Evolutionary conservation across 37 sponge, comb jelly and placozoan species (phyloP).

Genomic region (Beroe forskalii): DNA sequence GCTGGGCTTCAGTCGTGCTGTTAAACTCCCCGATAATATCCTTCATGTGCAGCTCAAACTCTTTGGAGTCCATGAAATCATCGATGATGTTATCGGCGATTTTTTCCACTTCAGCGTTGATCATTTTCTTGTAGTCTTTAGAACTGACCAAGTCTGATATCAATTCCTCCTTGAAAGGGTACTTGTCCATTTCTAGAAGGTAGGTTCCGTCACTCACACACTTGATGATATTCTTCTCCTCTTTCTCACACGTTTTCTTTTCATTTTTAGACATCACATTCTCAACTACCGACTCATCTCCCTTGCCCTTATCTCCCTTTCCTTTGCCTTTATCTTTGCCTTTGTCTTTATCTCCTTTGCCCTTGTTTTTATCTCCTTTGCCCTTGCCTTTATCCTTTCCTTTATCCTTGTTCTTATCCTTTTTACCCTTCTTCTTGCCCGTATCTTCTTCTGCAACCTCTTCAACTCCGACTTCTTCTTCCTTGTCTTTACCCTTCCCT

Average conservation of each 20-base stretch:
- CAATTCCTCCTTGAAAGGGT: conserved; percentile 1
- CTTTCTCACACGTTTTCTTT: conserved; percentile 22
- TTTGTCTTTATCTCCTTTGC: neutral
- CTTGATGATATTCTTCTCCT: neutral
- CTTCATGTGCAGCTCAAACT: neutral
- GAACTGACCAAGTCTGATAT: neutral
- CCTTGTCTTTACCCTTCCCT: neutral
- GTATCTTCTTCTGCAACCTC: neutral
- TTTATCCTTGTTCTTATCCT: conserved; percentile 1
- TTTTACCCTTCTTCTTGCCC: neutral
- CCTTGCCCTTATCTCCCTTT: neutral
- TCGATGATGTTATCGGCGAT: neutral
- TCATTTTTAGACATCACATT: neutral
- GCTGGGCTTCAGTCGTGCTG: neutral
- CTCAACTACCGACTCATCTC: neutral
- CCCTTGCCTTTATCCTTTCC: conserved; percentile 3
- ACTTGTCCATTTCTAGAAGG: neutral
- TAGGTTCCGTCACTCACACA: neutral
- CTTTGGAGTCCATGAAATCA: conserved; percentile 18
- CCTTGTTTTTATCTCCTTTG: neutral
- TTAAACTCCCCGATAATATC: neutral
- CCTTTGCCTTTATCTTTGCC: neutral
- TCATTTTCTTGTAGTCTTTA: conserved; percentile 48
- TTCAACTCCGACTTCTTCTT: no score
- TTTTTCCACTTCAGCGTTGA: neutral